phyloP scores from a whole-genome alignment of 2,888 invertebrate genomes.

The Sesamia inferens region DNA sequence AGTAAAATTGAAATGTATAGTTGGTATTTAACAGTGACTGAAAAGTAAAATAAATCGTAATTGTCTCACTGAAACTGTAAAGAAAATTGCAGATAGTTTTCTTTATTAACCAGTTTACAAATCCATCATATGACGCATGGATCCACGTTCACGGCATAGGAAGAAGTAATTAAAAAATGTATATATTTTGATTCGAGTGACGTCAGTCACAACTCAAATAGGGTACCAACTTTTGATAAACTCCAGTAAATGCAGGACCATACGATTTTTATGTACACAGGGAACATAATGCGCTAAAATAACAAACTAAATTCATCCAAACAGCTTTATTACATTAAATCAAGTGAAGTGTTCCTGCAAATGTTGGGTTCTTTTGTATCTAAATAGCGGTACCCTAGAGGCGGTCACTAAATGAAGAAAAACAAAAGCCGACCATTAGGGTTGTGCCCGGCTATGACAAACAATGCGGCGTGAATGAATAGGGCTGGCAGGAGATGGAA shows the following conservation, averaged over 20 bases:
- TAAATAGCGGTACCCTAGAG: slow-evolving; percentile 66
- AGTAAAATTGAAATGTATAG: slow-evolving; percentile 1
- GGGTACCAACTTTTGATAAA: not conserved
- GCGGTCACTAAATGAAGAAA: slow-evolving; percentile 80
- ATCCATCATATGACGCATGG: not conserved
- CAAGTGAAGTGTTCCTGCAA: slow-evolving; percentile 62
- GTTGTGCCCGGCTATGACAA: slow-evolving; percentile 75
- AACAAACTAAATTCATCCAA: slow-evolving; percentile 46
- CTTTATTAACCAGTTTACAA: not conserved
- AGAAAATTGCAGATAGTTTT: not conserved
- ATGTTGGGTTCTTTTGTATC: slow-evolving; percentile 74
- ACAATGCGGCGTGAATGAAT: slow-evolving; percentile 67
- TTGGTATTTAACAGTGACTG: not conserved
- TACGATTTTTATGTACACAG: not conserved
- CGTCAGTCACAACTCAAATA: not conserved
- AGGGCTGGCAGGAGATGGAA: slow-evolving; percentile 58
- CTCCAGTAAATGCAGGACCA: slow-evolving; percentile 1
- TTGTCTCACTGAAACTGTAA: not conserved
- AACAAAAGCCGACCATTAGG: slow-evolving; percentile 83
- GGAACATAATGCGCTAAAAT: slow-evolving; percentile 41
- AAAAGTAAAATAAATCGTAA: not conserved
- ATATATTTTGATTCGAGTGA: not conserved
- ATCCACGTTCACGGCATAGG: not conserved
- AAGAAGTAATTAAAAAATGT: no score
- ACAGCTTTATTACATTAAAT: slow-evolving; percentile 64